A percentile compares a stretch with the other conserved stretches of the same genome.
These are phyloP conservation scores for Eupithecia inturbata DNA, from an alignment of 2,888 invertebrate genomes.

Conservation along the genomic window DNA sequence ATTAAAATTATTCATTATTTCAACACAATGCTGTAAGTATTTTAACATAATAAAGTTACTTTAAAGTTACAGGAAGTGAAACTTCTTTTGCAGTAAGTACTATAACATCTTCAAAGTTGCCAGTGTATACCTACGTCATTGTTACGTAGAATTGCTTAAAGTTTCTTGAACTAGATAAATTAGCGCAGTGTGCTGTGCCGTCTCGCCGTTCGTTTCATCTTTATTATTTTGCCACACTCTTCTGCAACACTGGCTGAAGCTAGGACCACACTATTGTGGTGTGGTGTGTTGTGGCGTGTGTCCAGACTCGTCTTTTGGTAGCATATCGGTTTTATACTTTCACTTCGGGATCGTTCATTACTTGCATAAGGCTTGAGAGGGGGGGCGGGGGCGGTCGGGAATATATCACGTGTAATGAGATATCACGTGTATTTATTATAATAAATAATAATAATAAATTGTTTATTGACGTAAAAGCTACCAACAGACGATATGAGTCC, in stretches of 20 bases:
- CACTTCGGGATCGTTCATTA: too few species aligned
- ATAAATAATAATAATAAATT: too few species aligned
- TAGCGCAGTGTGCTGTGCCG: conserved; percentile 43
- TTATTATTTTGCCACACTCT: conserved; percentile 40
- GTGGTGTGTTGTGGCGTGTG: not conserved
- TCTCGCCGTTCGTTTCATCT: conserved; percentile 34
- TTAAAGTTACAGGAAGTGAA: conserved; percentile 13
- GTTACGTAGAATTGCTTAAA: conserved; percentile 52
- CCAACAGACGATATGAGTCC: too few species aligned
- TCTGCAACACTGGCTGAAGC: conserved; percentile 12
- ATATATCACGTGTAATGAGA: too few species aligned
- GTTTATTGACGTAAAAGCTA: too few species aligned
- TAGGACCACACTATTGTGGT: conserved; percentile 1
- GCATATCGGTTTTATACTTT: too few species aligned
- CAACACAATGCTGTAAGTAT: not conserved
- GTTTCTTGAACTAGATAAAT: conserved; percentile 58
- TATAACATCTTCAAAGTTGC: conserved; percentile 8
- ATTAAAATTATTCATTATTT: not conserved
- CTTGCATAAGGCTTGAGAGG: too few species aligned
- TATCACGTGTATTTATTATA: too few species aligned
- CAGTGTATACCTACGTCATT: conserved; percentile 50
- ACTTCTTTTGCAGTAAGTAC: conserved; percentile 10
- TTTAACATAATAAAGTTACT: conserved; percentile 2
- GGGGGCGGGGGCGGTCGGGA: too few species aligned
- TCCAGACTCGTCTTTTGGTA: too few species aligned